Evolutionary conservation across 2,888 invertebrate species (phyloP).

Genomic region (Pyrocoelia pectoralis): DNA sequence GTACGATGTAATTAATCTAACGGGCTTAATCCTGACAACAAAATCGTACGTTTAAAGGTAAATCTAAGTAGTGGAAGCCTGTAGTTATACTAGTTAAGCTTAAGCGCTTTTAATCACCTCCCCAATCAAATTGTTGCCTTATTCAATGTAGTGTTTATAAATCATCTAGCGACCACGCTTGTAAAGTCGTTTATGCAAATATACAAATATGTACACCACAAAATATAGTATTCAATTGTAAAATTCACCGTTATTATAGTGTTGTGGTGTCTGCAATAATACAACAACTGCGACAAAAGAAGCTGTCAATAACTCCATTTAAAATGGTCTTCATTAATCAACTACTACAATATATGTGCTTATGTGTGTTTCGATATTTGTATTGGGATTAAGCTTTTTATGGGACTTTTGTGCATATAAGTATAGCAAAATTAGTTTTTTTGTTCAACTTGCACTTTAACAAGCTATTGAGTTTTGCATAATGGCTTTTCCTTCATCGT

Average conservation of each 20-base stretch:
- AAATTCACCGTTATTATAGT: not conserved
- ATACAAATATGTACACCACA: not conserved
- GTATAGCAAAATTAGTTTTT: not conserved
- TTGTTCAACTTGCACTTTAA: not conserved
- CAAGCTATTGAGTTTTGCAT: not conserved
- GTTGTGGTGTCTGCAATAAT: slow-evolving; percentile 4
- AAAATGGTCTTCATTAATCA: slow-evolving; percentile 11
- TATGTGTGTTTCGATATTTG: slow-evolving; percentile 29
- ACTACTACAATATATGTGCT: slow-evolving; percentile 22
- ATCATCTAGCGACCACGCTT: slow-evolving; percentile 26
- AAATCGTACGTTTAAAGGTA: slow-evolving; percentile 40
- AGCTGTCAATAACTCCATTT: slow-evolving; percentile 4
- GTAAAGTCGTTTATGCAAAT: slow-evolving; percentile 22
- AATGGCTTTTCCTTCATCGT: not conserved
- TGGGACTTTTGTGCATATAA: slow-evolving; percentile 19
- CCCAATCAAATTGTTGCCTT: slow-evolving; percentile 17
- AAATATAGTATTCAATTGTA: too few relatives aligned
- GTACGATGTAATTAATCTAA: slow-evolving; percentile 27
- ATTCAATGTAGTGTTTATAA: slow-evolving; percentile 19
- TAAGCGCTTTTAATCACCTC: slow-evolving; percentile 26
- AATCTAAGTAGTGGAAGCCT: slow-evolving; percentile 32
- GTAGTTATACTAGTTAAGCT: slow-evolving; percentile 30
- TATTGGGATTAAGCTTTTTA: slow-evolving; percentile 37
- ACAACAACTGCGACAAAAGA: not conserved
- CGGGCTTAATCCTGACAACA: slow-evolving; percentile 45